A percentile compares a stretch with the other conserved stretches of the same genome.
Conservation (phyloP, 23 tunicate genomes). For the Halocynthia aurantium region DNA sequence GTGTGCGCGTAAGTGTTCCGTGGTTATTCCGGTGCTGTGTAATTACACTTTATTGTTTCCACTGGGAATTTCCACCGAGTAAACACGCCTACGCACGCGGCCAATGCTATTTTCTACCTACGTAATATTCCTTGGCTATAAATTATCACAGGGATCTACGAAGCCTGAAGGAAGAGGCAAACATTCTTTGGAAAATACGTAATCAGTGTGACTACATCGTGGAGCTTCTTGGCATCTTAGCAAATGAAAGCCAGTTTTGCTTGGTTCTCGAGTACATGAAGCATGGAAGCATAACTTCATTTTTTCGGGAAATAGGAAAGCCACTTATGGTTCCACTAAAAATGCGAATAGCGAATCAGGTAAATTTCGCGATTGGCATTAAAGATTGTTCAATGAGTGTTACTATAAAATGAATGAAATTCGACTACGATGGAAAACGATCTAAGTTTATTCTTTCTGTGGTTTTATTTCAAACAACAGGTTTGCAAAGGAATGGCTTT, state of each 20-base stretch:
- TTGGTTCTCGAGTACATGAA: conserved; percentile 20
- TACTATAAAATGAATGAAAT: too few relatives aligned
- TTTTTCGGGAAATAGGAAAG: neutral
- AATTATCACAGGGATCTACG: neutral
- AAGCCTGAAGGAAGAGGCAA: conserved; percentile 13
- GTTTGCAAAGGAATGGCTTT: conserved; percentile 13
- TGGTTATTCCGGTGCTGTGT: too few relatives aligned
- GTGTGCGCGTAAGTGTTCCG: too few relatives aligned
- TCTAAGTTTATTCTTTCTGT: too few relatives aligned
- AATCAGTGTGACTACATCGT: conserved; percentile 6
- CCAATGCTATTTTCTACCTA: neutral
- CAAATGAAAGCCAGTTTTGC: neutral
- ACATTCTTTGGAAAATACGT: conserved; percentile 14
- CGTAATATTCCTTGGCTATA: neutral
- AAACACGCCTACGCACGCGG: neutral
- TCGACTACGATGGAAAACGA: too few relatives aligned
- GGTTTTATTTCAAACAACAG: neutral
- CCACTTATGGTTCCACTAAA: neutral
- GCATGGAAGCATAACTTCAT: conserved; percentile 9
- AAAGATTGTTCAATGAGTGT: too few relatives aligned
- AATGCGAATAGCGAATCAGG: conserved; percentile 3
- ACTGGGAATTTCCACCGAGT: too few relatives aligned
- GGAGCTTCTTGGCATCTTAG: conserved; percentile 1
- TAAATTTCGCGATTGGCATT: neutral
- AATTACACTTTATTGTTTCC: too few relatives aligned